Evolutionary conservation across 2,888 invertebrate species (phyloP), one percentile per base, ranked within the genome.

Genomic region (Alentia gelatinosa): DNA sequence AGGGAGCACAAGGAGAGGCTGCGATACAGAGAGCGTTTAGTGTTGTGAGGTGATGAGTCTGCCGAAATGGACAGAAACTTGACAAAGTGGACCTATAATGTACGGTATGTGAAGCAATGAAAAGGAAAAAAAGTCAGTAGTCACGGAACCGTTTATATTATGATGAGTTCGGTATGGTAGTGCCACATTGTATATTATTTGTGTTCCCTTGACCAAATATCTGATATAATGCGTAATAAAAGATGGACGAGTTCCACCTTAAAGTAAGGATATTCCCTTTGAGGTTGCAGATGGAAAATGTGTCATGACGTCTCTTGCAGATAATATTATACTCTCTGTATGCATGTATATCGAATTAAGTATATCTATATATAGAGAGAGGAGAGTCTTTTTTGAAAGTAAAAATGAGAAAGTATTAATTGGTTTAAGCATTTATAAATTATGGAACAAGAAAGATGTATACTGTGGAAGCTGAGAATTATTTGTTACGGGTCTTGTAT

Each of bases 201-300:
- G 39, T 79, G 79, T 79, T 79, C 39, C 79, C 79, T 79, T 79
- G 79, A 79, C 79, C 79, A 79, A 79, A 79, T 39, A 79, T 79
- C 39, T 79, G 35, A 79, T 39, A 37, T 79, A 35, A 79, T 23
- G 33, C 39, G 79, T 79, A 79, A 15, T 79, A 1, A 19, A 79
- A 37, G 7, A 35, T 37, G 39, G n/a, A 26, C 19, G 37, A 79
- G 23, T 79, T 35, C 79, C 79, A 37, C 79, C 19, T 37, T 23
- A 79, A 79, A 15, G 26, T 33, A 74, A 74, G 33, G 33, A 26
- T 33, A 74, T 74, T 74, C 26, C 74, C 12, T 74, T n/a, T 15
- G 9, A 37, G 9, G 79, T 37, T 37, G 19, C 79, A 37, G 35
- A 79, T 37, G 23, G 35, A 9, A 23, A 12, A 79, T 35, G 19